Evolutionary conservation across 2,888 invertebrate species (phyloP), one percentile per base, ranked within the genome.

Genomic region (Tenthredo notha): DNA sequence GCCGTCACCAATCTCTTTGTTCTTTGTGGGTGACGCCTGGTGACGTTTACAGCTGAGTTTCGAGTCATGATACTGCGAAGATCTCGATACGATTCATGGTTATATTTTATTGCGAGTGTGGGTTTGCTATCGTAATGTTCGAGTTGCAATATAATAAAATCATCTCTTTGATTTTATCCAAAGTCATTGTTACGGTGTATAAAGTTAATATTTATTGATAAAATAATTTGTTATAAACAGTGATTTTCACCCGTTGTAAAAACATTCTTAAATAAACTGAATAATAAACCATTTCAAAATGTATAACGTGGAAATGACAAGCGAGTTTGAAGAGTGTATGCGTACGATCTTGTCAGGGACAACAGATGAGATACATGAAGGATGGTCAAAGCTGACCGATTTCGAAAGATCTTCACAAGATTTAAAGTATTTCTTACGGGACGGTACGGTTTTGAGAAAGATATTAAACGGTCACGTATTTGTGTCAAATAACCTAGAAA

Each of bases 401-500:
- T 21, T 85, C 18, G 85, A 85, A 33, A 58, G 72, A 25, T 29
- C 58, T 7, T 50, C 80, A 18, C 50, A 25, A 21, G 72, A 85
- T 21, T 29, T 61, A 15, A 74, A 67, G n/a, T 29, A 33, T 33
- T 29, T 84, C 7, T 21, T 43, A 21, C 58, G 74, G 1, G 58
- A 72, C 61, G 84, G 83, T 29, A 65, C 21, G 15, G 70, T 85
- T 12, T 47, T 85, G 29, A 15, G 84, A 47, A 72, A 61, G 18
- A 75, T 84, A 9, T 47, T 85, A 21, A 80, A 84, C 54, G 74
- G 74, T 1, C 83, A 84, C 9, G 47, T 74, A 21, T 65, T 37
- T n/a, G 83, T 83, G 9, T 83, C 83, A 25, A 92, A 93, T 85
- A 85, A 90, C 21, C 75, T 87, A 25, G 88, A 92, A 85, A 87